Evolutionary conservation across 2,113 vertebrate species (phyloP), one percentile per base, ranked within the genome.

Genomic region (Thamnophis sirtalis): DNA sequence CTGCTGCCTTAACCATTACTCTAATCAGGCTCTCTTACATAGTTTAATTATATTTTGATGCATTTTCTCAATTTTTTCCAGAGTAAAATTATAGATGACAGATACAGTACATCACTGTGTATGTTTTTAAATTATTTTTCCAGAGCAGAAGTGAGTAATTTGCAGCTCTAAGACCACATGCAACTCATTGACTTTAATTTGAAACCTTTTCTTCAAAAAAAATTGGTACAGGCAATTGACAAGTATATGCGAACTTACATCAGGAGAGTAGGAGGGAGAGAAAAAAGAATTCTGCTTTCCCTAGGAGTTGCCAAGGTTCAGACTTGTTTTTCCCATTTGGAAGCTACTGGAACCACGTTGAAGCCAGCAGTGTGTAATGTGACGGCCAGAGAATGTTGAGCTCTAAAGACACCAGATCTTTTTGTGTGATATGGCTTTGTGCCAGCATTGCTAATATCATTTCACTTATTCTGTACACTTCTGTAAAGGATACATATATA

Each of bases 401-500:
- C 63, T 73, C 28, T 73, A 73, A 13, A 73, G n/a, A 73, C 4
- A 73, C 63, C 63, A 73, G n/a, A 73, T 73, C 28, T 73, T 73
- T 73, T 73, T 73, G 26, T 63, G 55, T 56, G 55, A 6, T 56
- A 63, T 17, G 33, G 55, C 26, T n/a, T 38, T 22, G 11, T 56
- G 15, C 80, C 87, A 54, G 22, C 80, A 33, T 28, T 89, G 92
- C 92, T 93, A 90, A 94, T 73, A 53, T 86, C 87, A n/a, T 17
- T 93, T 91, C 60, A 94, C 85, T 28, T 88, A 91, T 84, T 92
- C 53, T 33, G 9, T 94, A 84, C 58, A 26, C 91, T 95, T 95
- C 91, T 93, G 94, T 88, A 95, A 85, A 68, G 93, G 93, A 93
- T 96, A 92, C 90, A 93, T 90, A 95, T 96, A 92, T 89, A 89